These are phyloP conservation scores for Anarrhichthys ocellatus DNA, from an alignment of 2,113 vertebrate species.

Conservation along the genomic window DNA sequence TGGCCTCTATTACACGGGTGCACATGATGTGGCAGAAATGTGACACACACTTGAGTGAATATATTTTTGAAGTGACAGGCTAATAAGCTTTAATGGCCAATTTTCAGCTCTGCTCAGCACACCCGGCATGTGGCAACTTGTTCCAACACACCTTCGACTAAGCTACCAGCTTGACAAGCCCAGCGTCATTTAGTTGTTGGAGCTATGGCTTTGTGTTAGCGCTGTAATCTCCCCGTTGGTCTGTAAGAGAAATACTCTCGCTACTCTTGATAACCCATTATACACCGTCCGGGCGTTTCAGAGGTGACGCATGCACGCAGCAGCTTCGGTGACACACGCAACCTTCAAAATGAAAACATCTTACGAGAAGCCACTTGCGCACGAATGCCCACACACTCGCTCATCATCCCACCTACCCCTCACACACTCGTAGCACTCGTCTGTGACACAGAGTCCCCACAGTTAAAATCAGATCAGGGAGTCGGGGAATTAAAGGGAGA, in stretches of 20 bases:
- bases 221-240: constrained; percentile 39
- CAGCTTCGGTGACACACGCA: constrained; percentile 72
- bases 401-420: constrained; percentile 65
- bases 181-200: constrained; percentile 48
- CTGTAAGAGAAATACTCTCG: constrained; percentile 13
- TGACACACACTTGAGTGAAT: background rate
- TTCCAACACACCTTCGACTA: constrained; percentile 71
- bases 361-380: constrained; percentile 66
- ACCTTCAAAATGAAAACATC: constrained; percentile 75
- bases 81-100: constrained; percentile 48
- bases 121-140: constrained; percentile 72
- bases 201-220: constrained; percentile 34
- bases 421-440: constrained; percentile 29
- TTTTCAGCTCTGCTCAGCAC: constrained; percentile 32
- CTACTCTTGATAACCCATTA: background rate
- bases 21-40: background rate
- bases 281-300: background rate
- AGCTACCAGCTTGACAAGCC: constrained; percentile 57
- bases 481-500: constrained; percentile 49
- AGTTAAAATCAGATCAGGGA: constrained; percentile 76
- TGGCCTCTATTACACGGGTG: constrained; percentile 21
- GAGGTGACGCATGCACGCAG: constrained; percentile 61
- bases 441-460: constrained; percentile 55
- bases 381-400: constrained; percentile 67
- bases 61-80: constrained; percentile 34